A percentile compares a stretch with the other conserved stretches of the same genome.
These are phyloP conservation scores for Calameuta pallipes DNA, from an alignment of 2,888 invertebrate genomes.

Conservation along the genomic window DNA sequence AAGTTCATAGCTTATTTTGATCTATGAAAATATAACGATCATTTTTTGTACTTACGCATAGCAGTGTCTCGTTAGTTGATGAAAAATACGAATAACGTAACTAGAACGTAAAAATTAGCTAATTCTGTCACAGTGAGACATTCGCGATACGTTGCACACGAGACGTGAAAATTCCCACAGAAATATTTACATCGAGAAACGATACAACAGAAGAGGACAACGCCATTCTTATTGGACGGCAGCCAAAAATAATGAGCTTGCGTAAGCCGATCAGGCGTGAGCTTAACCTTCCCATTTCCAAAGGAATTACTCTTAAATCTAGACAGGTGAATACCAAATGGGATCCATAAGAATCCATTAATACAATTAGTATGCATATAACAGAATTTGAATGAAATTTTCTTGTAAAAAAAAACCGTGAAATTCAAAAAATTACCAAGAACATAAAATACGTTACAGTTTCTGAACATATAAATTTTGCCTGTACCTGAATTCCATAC, in stretches of 20 bases:
- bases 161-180: background rate
- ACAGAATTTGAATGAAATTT: background rate
- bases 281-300: background rate
- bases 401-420: background rate
- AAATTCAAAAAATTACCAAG: background rate
- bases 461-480: background rate
- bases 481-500: too few relatives aligned
- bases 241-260: constrained; percentile 17
- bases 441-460: background rate
- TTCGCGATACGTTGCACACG: background rate
- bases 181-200: background rate
- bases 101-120: background rate
- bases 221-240: constrained; percentile 7
- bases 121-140: background rate
- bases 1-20: background rate
- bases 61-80: background rate
- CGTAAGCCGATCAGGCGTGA: background rate
- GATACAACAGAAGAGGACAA: background rate
- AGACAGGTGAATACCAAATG: background rate
- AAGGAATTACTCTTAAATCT: background rate
- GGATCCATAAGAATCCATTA: background rate
- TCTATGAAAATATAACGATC: background rate
- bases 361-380: background rate
- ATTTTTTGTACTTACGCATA: background rate
- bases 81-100: background rate